phyloP scores from a whole-genome alignment of 2,888 invertebrate species.

The Acrocyrtus sp. region DNA sequence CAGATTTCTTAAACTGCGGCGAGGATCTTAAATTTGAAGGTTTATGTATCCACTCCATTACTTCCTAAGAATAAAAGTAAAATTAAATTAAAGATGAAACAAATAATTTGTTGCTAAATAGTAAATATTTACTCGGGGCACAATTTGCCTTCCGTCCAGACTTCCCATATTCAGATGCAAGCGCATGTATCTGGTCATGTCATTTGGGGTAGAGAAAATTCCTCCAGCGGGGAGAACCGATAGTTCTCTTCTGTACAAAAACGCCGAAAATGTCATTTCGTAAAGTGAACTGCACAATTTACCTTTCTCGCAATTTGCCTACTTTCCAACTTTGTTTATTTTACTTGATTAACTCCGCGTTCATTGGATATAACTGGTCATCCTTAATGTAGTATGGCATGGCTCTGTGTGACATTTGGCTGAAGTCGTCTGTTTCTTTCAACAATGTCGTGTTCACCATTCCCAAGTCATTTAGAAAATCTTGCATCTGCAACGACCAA shows the following conservation, averaged over 20 bases:
- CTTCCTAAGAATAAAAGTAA: too few relatives aligned
- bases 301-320: background rate
- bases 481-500: background rate
- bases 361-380: background rate
- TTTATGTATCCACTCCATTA: too few relatives aligned
- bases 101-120: too few relatives aligned
- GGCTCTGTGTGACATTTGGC: slow-evolving; percentile 12
- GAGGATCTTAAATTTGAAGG: too few relatives aligned
- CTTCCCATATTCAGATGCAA: slow-evolving; percentile 48
- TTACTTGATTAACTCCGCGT: slow-evolving; percentile 30
- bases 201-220: slow-evolving; percentile 36
- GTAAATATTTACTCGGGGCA: slow-evolving; percentile 48
- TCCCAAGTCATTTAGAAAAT: slow-evolving; percentile 21
- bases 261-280: background rate
- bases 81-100: too few relatives aligned
- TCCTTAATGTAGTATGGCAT: slow-evolving; percentile 24
- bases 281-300: background rate
- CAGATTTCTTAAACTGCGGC: too few relatives aligned
- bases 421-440: slow-evolving; percentile 11
- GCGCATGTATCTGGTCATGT: slow-evolving; percentile 40
- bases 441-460: slow-evolving; percentile 36
- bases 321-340: background rate
- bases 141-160: slow-evolving; percentile 40
- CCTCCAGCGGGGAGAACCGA: slow-evolving; percentile 34
- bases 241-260: slow-evolving; percentile 33